These are phyloP conservation scores for Parochlus steinenii DNA, from an alignment of 2,888 invertebrate genomes.

Conservation along the genomic window DNA sequence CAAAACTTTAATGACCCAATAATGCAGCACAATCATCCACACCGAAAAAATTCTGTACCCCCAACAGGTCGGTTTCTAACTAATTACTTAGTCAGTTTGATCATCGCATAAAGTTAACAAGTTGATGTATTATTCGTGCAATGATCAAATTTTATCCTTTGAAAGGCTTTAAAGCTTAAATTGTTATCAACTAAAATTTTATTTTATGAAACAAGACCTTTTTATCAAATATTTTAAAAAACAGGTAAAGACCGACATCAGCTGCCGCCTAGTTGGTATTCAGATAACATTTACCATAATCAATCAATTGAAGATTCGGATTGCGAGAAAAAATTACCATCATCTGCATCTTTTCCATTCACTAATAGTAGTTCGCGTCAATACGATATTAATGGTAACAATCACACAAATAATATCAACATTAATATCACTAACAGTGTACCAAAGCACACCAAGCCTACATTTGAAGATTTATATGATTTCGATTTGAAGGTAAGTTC, in stretches of 20 bases:
- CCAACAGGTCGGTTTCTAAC: too few species aligned
- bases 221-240: too few species aligned
- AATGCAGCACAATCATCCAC: slow-evolving; percentile 5
- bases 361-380: slow-evolving; percentile 5
- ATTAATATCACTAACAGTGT: slow-evolving; percentile 11
- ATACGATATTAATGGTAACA: slow-evolving; percentile 9
- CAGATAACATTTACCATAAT: slow-evolving; percentile 31
- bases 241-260: not conserved
- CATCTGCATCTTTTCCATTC: slow-evolving; percentile 11
- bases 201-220: too few species aligned
- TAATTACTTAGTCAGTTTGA: too few species aligned
- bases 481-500: too few species aligned
- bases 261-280: slow-evolving; percentile 26
- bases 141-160: too few species aligned
- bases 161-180: too few species aligned
- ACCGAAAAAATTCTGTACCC: not conserved
- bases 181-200: too few species aligned
- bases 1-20: slow-evolving; percentile 9
- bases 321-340: slow-evolving; percentile 17
- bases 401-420: slow-evolving; percentile 9
- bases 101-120: too few species aligned
- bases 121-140: too few species aligned
- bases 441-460: too few species aligned
- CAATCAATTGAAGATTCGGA: slow-evolving; percentile 27
- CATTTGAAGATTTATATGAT: slow-evolving; percentile 7